Evolutionary conservation across 1,140 invertebrate genomes (phyloP).

Genomic region (Belonocnema kinseyi): DNA sequence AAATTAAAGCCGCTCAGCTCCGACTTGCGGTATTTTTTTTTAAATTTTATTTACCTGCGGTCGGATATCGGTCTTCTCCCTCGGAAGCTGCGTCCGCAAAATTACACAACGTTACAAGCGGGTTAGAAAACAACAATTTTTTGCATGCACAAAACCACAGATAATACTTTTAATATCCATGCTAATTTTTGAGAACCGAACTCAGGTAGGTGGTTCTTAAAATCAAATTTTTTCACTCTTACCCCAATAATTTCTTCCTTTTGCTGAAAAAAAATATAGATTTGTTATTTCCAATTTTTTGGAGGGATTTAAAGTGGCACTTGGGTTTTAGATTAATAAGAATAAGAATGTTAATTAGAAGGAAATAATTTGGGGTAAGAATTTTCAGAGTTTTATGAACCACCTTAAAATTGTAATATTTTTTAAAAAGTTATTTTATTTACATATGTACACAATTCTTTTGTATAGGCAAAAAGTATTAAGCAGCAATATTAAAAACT

Average conservation of each 20-base stretch:
- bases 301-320: no score
- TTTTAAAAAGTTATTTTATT: no score
- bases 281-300: no score
- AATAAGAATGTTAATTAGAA: no score
- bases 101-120: constrained; percentile 53
- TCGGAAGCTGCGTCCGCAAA: constrained; percentile 73
- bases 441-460: no score
- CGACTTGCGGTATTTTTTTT: constrained; percentile 26
- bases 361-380: no score
- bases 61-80: constrained; percentile 72
- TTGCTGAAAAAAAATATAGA: constrained; percentile 15
- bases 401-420: no score
- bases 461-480: no score
- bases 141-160: background rate
- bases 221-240: background rate
- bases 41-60: constrained; percentile 73
- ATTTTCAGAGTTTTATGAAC: no score
- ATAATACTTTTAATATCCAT: background rate
- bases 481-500: no score
- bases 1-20: no score
- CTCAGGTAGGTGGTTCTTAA: background rate
- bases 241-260: constrained; percentile 21
- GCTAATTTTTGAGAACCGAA: constrained; percentile 4
- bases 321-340: no score
- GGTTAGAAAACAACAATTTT: constrained; percentile 36